A percentile compares a stretch with the other conserved stretches of the same genome.
Conservation (phyloP, 2,888 invertebrate species). For the Listrodromus nycthemerus region DNA sequence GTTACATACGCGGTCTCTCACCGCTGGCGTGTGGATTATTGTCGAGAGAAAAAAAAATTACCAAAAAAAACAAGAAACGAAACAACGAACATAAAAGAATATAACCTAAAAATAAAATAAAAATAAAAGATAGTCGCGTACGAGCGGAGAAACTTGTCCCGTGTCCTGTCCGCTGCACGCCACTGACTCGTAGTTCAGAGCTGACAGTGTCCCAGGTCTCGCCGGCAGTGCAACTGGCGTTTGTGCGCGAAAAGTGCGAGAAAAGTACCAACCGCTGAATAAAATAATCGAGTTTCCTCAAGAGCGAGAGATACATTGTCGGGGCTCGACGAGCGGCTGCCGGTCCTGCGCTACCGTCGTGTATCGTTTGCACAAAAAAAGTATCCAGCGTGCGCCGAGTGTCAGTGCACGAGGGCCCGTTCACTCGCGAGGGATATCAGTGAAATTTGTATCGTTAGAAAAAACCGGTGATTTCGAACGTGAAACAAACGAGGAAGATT, state of each 20-base stretch:
- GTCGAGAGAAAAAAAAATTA: constrained; percentile 26
- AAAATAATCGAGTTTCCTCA: neutral
- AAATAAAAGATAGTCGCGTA: constrained; percentile 14
- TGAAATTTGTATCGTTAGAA: constrained; percentile 27
- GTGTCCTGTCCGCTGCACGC: constrained; percentile 56
- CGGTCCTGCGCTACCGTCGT: neutral
- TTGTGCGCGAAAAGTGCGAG: constrained; percentile 41
- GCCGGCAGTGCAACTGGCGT: constrained; percentile 56
- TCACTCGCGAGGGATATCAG: constrained; percentile 62
- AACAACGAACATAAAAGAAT: constrained; percentile 33
- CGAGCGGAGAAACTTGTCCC: constrained; percentile 42
- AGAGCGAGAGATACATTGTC: neutral
- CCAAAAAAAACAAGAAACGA: constrained; percentile 38
- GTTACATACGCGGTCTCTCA: constrained; percentile 38
- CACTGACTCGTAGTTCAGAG: constrained; percentile 57
- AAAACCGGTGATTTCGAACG: constrained; percentile 23
- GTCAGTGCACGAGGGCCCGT: constrained; percentile 41
- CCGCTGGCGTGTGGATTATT: constrained; percentile 54
- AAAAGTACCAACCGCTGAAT: neutral
- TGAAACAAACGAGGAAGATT: constrained; percentile 21
- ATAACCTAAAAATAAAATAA: neutral
- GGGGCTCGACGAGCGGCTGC: neutral
- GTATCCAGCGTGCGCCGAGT: constrained; percentile 26
- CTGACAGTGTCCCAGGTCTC: constrained; percentile 66
- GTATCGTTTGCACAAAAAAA: neutral